Conservation (phyloP, 2,113 vertebrate species). For the Gopherus flavomarginatus region DNA sequence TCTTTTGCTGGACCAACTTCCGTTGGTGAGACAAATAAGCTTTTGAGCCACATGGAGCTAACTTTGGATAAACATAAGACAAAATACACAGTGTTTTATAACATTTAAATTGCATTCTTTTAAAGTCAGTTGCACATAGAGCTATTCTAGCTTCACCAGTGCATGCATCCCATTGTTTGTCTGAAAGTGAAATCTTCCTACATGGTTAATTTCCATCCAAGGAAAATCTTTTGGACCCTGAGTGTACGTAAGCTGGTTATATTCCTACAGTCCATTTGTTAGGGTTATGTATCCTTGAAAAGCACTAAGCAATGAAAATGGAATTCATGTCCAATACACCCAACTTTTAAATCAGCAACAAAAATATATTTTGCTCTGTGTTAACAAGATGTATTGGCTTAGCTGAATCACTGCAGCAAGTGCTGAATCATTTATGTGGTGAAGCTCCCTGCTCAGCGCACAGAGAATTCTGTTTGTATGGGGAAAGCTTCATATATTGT, state of each 20-base stretch:
- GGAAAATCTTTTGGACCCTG: neutral
- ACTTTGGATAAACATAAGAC: neutral
- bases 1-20: no score
- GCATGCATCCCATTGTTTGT: neutral
- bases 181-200: neutral
- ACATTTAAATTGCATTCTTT: neutral
- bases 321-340: neutral
- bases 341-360: neutral
- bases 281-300: neutral
- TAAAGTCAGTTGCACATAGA: neutral
- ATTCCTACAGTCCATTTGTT: neutral
- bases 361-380: neutral
- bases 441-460: neutral
- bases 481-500: neutral
- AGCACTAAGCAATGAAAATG: neutral
- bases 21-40: no score
- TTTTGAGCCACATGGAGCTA: neutral
- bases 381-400: conserved; percentile 8
- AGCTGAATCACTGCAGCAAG: neutral
- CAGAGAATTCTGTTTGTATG: neutral
- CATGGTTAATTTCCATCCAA: neutral
- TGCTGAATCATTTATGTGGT: neutral
- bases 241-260: no score
- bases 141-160: neutral
- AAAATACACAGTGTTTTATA: neutral